A percentile compares a stretch with the other conserved stretches of the same genome.
phyloP scores from a whole-genome alignment of 2,797 vertebrate species.

The Ceyx erithaca region DNA sequence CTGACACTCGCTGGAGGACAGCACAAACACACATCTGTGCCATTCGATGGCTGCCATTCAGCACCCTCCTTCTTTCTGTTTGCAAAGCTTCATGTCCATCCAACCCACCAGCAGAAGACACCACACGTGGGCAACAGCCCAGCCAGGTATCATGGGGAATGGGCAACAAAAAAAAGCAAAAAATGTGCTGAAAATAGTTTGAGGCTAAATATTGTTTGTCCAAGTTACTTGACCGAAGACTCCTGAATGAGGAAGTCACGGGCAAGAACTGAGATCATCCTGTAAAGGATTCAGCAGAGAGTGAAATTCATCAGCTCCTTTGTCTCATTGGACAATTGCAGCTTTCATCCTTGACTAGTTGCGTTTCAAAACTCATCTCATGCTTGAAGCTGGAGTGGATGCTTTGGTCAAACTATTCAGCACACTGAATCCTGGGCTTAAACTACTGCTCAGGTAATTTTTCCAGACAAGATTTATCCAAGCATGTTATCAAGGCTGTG shows the following conservation, averaged over 20 bases:
- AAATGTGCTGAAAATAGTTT: neutral
- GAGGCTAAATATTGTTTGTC: neutral
- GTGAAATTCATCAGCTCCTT: neutral
- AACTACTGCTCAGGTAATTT: neutral
- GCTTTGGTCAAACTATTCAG: neutral
- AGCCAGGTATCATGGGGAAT: rapidly evolving
- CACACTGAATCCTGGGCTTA: neutral
- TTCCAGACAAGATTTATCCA: neutral
- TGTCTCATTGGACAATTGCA: neutral
- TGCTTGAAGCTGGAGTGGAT: neutral
- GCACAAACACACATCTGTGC: neutral
- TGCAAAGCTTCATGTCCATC: neutral
- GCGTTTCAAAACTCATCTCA: rapidly evolving
- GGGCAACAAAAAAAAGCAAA: neutral
- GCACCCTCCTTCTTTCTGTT: neutral
- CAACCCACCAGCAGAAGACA: neutral
- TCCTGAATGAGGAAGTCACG: neutral
- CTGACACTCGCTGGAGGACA: neutral
- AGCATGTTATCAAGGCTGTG: neutral
- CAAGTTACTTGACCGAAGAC: neutral
- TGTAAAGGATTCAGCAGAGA: neutral
- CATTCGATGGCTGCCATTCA: neutral
- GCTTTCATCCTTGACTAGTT: neutral
- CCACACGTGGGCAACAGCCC: rapidly evolving
- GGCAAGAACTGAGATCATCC: neutral